Base-by-base conservation (phyloP, 2,113 vertebrate genomes). In the Gasterosteus aculeatus region DNA sequence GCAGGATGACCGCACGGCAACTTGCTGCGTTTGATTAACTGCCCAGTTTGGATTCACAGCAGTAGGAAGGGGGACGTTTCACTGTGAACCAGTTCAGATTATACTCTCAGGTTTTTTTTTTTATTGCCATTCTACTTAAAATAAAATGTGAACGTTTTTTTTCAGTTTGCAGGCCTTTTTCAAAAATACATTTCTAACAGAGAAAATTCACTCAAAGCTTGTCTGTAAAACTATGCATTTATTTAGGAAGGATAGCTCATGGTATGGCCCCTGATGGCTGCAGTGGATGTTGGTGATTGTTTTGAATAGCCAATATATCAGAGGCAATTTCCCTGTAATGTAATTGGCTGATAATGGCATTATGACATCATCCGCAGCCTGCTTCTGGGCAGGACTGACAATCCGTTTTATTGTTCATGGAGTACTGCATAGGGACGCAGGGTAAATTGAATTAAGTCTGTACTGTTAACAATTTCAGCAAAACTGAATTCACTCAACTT, bases 281-380 rank as follows among this genome's bases (percentile, higher is more conserved):
- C 78, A 75, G 68, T 87, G 81, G 74, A 80, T 85, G 80, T 60
- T 74, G 72, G 67, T 83, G 83, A 90, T 88, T 85, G 84, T 88
- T 90, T 88, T 84, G 71, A 90, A 87, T 88, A 81, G 85, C 79
- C 87, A 84, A 84, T 92, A 90, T 80, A 78, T 91, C 87, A 87
- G 66, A 87, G 58, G 68, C 83, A 87, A 92, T 91, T 89, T 84
- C 77, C 77, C 72, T 82, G 70, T 91, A 91, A 93, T 91, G 83
- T 87, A 89, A 93, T 89, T 86, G 86, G 69, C 83, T 87, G 73
- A 85, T 91, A 91, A 91, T 91, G 77, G 79, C 74, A 82, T 83
- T 71, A 87, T 86, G 87, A 89, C 91, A 85, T 89, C 85, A 91
- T 91, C 66, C 85, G 73, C 62, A 84, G 77, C 70, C 56, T 64